These are phyloP conservation scores for Psilopogon haemacephalus DNA, from an alignment of 2,113 vertebrate genomes.

Conservation along the genomic window DNA sequence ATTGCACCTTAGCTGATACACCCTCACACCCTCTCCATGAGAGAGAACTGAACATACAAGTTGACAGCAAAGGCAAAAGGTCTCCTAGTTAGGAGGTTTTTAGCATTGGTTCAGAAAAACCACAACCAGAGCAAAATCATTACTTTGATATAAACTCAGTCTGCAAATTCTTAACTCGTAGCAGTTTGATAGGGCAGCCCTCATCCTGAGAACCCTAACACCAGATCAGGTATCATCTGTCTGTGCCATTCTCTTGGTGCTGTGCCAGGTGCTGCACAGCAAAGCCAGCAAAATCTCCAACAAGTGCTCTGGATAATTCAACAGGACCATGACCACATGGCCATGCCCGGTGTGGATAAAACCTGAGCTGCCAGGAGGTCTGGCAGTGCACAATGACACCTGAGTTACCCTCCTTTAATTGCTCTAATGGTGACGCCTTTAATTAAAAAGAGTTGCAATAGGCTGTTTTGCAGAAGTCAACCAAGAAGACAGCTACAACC, in stretches of 20 bases:
- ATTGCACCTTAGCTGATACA: not conserved
- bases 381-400: not conserved
- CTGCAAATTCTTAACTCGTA: not conserved
- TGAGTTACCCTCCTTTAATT: not conserved
- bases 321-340: rapidly evolving
- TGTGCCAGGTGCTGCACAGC: not conserved
- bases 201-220: not conserved
- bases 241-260: not conserved
- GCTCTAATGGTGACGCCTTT: not conserved
- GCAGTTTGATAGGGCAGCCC: not conserved
- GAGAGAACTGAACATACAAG: not conserved
- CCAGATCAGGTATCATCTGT: not conserved
- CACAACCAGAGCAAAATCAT: not conserved
- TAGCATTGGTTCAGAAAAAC: not conserved
- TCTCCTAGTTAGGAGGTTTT: not conserved
- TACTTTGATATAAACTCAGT: not conserved
- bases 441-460: not conserved
- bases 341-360: not conserved
- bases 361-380: not conserved
- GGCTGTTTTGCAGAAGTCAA: not conserved
- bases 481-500: not conserved
- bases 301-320: not conserved
- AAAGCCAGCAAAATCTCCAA: not conserved
- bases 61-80: not conserved
- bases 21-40: rapidly evolving